A percentile compares a stretch with the other conserved stretches of the same genome.
Evolutionary conservation across 2,888 invertebrate species (phyloP).

Genomic region (Ernsta delagoae): DNA sequence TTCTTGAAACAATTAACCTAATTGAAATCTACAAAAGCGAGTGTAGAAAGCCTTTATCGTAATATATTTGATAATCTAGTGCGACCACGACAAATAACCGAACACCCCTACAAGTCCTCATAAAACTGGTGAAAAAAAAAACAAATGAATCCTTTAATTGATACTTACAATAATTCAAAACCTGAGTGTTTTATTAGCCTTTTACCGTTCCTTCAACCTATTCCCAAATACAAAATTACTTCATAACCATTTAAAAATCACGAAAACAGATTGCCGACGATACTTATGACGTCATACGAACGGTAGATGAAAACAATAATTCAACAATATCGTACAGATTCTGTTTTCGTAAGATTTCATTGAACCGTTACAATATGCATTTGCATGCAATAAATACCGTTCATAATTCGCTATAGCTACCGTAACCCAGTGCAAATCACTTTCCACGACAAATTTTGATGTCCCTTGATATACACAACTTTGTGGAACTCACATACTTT

Average conservation of each 20-base stretch:
- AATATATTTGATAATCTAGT: no score
- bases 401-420: slow-evolving; percentile 39
- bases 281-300: not conserved
- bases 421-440: slow-evolving; percentile 55
- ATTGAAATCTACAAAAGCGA: no score
- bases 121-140: no score
- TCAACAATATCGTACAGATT: not conserved
- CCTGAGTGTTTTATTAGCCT: no score
- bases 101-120: no score
- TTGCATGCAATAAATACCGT: slow-evolving; percentile 67
- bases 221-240: no score
- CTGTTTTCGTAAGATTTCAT: slow-evolving; percentile 3
- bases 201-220: not conserved
- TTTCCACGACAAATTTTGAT: slow-evolving; percentile 44
- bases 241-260: not conserved
- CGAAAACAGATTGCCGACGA: not conserved
- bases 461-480: slow-evolving; percentile 58
- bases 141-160: no score
- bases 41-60: no score
- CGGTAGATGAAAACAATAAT: no score
- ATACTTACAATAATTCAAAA: no score
- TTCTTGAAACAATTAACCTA: no score
- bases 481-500: slow-evolving; percentile 53
- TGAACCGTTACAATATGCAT: slow-evolving; percentile 43
- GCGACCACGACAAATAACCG: no score